A percentile compares a stretch with the other conserved stretches of the same genome.
Conservation (phyloP, 1,140 invertebrate species). For the Drosophila malerkotliana region DNA sequence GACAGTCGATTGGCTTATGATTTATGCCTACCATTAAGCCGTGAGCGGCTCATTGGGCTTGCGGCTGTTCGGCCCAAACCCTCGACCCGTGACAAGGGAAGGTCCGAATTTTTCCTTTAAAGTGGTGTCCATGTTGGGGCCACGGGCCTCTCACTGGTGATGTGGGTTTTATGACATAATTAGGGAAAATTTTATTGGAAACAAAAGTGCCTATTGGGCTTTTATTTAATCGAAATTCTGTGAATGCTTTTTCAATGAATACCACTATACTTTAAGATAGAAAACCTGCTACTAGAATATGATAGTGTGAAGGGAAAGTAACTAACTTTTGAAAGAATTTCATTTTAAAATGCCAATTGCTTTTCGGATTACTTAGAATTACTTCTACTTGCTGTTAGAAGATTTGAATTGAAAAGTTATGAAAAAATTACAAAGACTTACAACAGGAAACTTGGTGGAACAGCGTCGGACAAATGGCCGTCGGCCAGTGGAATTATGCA, state of each 20-base stretch:
- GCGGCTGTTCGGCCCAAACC: slow-evolving; percentile 7
- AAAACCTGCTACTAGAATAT: background rate
- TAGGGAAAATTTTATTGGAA: slow-evolving; percentile 16
- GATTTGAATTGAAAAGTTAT: slow-evolving; percentile 9
- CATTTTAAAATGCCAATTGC: background rate
- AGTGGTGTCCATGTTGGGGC: slow-evolving; percentile 26
- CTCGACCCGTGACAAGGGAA: slow-evolving; percentile 14
- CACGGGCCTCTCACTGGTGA: slow-evolving; percentile 5
- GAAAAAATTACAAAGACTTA: slow-evolving; percentile 19
- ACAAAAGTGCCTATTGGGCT: background rate
- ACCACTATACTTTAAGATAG: background rate
- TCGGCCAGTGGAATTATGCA: slow-evolving; percentile 18
- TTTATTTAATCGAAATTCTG: slow-evolving; percentile 3
- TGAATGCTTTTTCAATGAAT: background rate
- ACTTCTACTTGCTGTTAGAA: background rate
- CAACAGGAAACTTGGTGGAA: background rate
- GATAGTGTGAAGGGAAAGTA: background rate
- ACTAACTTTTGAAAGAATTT: background rate
- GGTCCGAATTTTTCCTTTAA: slow-evolving; percentile 19
- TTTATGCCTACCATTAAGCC: slow-evolving; percentile 72
- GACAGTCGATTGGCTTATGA: slow-evolving; percentile 77
- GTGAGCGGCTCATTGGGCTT: slow-evolving; percentile 57
- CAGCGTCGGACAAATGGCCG: slow-evolving; percentile 6
- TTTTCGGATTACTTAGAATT: slow-evolving; percentile 2
- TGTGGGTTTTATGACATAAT: slow-evolving; percentile 35